Evolutionary conservation across 1,140 invertebrate genomes (phyloP).

Genomic region (Oryzaephilus surinamensis): DNA sequence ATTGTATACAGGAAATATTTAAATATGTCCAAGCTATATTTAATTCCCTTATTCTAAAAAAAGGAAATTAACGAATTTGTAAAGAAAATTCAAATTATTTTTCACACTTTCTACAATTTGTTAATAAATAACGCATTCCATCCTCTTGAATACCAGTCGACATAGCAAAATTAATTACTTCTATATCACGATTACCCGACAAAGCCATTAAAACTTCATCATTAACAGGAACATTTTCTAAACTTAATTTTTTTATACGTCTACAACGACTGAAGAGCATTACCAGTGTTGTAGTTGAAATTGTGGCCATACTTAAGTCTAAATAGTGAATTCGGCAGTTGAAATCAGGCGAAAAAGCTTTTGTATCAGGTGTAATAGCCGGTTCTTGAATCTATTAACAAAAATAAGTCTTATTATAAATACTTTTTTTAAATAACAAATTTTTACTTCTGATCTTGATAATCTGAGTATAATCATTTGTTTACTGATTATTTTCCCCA

Average conservation of each 20-base stretch:
- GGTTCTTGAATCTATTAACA: constrained; percentile 39
- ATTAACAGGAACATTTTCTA: constrained; percentile 64
- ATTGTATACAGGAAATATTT: constrained; percentile 45
- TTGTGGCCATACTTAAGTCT: constrained; percentile 70
- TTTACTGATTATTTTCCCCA: constrained; percentile 59
- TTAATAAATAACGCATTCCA: constrained; percentile 49
- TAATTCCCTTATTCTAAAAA: constrained; percentile 55
- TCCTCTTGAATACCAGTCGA: constrained; percentile 49
- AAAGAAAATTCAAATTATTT: constrained; percentile 8
- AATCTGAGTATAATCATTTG: constrained; percentile 65
- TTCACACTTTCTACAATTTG: constrained; percentile 51
- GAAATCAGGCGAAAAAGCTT: constrained; percentile 31
- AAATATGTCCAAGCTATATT: constrained; percentile 77
- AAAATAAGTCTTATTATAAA: neutral
- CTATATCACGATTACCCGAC: constrained; percentile 52
- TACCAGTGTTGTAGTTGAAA: constrained; percentile 48
- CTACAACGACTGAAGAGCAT: constrained; percentile 55
- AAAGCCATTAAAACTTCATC: constrained; percentile 52
- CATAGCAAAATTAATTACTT: constrained; percentile 66
- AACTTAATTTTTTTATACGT: constrained; percentile 66
- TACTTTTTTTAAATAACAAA: constrained; percentile 2
- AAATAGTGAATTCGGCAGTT: constrained; percentile 59
- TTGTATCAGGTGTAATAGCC: constrained; percentile 37
- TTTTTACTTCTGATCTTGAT: constrained; percentile 33
- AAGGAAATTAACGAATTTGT: constrained; percentile 7